phyloP scores from a whole-genome alignment of 2,113 vertebrate species.

The Sinocyclocheilus grahami region DNA sequence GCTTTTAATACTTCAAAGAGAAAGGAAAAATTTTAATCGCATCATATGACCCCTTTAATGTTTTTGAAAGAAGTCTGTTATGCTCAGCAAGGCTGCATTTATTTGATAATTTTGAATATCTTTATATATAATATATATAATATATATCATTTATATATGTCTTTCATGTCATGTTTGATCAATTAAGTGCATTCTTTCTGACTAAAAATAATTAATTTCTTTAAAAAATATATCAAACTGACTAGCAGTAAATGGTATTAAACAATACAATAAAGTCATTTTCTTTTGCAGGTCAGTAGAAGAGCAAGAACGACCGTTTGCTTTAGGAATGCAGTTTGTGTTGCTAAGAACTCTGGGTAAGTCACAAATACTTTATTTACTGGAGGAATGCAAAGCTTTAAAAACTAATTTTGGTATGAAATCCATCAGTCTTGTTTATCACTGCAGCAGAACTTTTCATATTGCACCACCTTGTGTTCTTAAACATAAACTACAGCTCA shows the following conservation, averaged over 20 bases:
- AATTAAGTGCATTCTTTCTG: too few species aligned
- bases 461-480: constrained; percentile 49
- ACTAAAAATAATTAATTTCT: too few species aligned
- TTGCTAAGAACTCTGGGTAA: constrained; percentile 95
- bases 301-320: constrained; percentile 95
- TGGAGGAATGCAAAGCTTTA: background rate
- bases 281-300: constrained; percentile 87
- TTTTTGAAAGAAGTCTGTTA: background rate
- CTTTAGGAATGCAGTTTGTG: constrained; percentile 99
- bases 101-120: background rate
- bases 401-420: background rate
- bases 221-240: too few species aligned
- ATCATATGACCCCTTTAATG: too few species aligned
- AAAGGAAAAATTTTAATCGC: too few species aligned
- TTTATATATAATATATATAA: too few species aligned
- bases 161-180: background rate
- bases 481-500: background rate
- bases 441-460: background rate
- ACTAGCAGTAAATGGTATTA: background rate
- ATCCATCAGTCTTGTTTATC: background rate
- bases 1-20: too few species aligned
- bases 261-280: background rate
- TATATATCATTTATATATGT: too few species aligned
- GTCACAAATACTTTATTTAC: constrained; percentile 53
- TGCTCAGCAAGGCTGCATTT: background rate